Conservation (phyloP, 2,888 invertebrate species). For the Hirtodrosophila cameraria region DNA sequence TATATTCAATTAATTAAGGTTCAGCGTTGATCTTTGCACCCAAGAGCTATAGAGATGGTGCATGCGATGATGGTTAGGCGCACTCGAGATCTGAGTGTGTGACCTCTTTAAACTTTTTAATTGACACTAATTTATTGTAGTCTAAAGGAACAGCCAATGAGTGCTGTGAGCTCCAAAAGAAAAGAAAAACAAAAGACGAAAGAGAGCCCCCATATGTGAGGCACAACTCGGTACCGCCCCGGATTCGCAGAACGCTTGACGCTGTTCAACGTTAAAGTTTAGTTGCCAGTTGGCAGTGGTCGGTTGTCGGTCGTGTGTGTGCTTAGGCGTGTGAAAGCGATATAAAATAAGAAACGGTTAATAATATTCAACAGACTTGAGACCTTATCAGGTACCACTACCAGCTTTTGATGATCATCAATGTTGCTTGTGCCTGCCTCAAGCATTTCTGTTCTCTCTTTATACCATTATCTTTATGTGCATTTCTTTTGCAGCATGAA, state of each 20-base stretch:
- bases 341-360: background rate
- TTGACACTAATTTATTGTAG: constrained; percentile 84
- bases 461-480: background rate
- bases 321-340: background rate
- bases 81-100: constrained; percentile 34
- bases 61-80: constrained; percentile 6
- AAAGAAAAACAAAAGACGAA: constrained; percentile 45
- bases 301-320: constrained; percentile 47
- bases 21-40: constrained; percentile 80
- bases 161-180: constrained; percentile 14
- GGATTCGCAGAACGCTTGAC: constrained; percentile 18
- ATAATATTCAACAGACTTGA: background rate
- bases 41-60: constrained; percentile 45
- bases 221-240: constrained; percentile 12
- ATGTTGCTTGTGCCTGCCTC: constrained; percentile 25
- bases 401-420: too few species aligned
- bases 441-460: constrained; percentile 1
- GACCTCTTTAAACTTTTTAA: constrained; percentile 84
- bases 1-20: constrained; percentile 76
- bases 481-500: constrained; percentile 75
- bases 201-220: constrained; percentile 11
- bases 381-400: too few species aligned
- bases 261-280: constrained; percentile 21
- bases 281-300: constrained; percentile 41
- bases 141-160: constrained; percentile 43